A percentile compares a stretch with the other conserved stretches of the same genome.
Evolutionary conservation across 1,140 invertebrate genomes (phyloP).

Genomic region (Eulimnadia texana): DNA sequence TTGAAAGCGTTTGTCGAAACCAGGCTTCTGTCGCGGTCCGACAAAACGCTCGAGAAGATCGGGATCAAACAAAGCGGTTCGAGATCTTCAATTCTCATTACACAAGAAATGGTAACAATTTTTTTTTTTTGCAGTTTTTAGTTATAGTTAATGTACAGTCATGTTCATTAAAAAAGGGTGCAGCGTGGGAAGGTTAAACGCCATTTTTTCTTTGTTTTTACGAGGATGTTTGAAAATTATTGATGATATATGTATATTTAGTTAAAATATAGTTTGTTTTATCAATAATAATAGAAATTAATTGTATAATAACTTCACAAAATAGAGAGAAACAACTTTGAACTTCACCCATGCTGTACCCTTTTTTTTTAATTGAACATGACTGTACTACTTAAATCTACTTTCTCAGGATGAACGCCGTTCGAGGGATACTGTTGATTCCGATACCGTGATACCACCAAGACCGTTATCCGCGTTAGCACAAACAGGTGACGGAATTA

Average conservation of each 20-base stretch:
- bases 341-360: too few species aligned
- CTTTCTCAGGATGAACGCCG: neutral
- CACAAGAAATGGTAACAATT: neutral
- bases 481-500: conserved; percentile 30
- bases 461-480: conserved; percentile 47
- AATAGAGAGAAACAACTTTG: too few species aligned
- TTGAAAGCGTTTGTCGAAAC: conserved; percentile 78
- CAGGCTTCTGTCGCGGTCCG: conserved; percentile 75
- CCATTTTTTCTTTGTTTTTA: too few species aligned
- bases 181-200: too few species aligned
- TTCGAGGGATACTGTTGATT: neutral
- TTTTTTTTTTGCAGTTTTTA: too few species aligned
- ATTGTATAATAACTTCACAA: too few species aligned
- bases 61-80: conserved; percentile 38
- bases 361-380: too few species aligned
- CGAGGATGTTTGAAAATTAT: too few species aligned
- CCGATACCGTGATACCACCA: conserved; percentile 42
- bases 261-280: too few species aligned
- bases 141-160: neutral
- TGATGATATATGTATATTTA: too few species aligned
- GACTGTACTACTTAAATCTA: neutral
- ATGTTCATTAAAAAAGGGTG: too few species aligned
- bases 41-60: conserved; percentile 78
- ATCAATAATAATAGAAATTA: too few species aligned
- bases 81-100: conserved; percentile 20